Evolutionary conservation across 2,797 vertebrate species (phyloP).

Genomic region (Geotria australis): DNA sequence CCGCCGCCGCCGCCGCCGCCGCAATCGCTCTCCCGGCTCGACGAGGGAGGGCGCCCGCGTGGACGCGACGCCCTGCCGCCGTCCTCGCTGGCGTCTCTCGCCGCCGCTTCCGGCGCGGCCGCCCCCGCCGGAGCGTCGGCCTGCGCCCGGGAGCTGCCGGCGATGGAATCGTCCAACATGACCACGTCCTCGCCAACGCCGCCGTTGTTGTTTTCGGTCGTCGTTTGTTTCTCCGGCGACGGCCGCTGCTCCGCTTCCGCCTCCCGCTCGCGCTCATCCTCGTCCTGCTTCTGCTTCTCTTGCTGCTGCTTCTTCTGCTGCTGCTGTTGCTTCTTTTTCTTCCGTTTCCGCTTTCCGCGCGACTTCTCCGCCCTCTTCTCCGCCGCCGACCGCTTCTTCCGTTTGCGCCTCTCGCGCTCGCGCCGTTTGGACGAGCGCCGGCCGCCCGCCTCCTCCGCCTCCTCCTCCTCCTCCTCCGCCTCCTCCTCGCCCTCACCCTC

Average conservation of each 20-base stretch:
- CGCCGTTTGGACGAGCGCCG: background rate
- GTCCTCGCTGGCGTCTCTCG: too few relatives aligned
- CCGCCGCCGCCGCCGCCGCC: constrained; percentile 51
- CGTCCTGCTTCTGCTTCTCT: constrained; percentile 6
- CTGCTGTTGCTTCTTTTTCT: background rate
- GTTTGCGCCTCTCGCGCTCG: constrained; percentile 5
- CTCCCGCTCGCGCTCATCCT: constrained; percentile 3
- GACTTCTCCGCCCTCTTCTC: constrained; percentile 4
- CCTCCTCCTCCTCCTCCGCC: constrained; percentile 1
- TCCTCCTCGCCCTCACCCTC: constrained; percentile 1
- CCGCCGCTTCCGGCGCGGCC: too few relatives aligned
- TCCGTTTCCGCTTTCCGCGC: constrained; percentile 4
- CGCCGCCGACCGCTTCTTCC: constrained; percentile 6
- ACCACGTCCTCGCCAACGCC: too few relatives aligned
- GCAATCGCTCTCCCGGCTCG: constrained; percentile 60
- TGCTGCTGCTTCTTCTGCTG: too few relatives aligned
- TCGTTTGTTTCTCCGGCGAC: too few relatives aligned
- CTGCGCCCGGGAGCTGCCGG: too few relatives aligned
- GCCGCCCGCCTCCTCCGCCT: constrained; percentile 1
- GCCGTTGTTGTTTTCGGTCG: too few relatives aligned
- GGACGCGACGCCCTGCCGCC: constrained; percentile 11
- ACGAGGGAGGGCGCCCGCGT: constrained; percentile 10
- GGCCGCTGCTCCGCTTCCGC: constrained; percentile 3
- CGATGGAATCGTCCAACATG: too few relatives aligned
- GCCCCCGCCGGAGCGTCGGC: too few relatives aligned